Evolutionary conservation across 64 coral and sea anemone species (phyloP), one percentile per base, ranked within the genome.

Genomic region (Porites lutea): DNA sequence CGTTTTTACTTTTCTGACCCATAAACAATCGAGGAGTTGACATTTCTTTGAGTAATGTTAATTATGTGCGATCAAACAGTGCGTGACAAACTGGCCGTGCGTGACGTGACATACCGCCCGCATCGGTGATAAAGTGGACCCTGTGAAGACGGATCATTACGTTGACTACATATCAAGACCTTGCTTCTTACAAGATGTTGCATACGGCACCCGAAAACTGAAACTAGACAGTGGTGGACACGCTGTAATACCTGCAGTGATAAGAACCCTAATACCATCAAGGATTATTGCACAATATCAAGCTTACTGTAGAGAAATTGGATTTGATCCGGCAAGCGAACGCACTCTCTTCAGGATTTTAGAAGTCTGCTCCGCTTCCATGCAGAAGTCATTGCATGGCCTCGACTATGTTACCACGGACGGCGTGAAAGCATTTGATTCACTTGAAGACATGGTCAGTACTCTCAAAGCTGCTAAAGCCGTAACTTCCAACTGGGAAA

Each of bases 321-420:
- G 55, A 27, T 89, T 89, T 52, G 62, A 89, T 6, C 72, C 87
- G 9, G 70, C 87, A 15, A 77, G 87, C 48, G 87, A 89, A 11
- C 13, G 72, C 8, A 59, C 52, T 19, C 73, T 89, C 23, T 89
- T 44, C 13, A 77, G 87, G 16, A 89, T 89, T 51, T n/a, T 89
- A 18, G 20, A 89, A 18, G 87, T 89, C 27, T 89, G 59, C 62
- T 74, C 87, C 46, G 87, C 87, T 44, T 89, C 87, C 14, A 89
- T 77, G 87, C 70, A 89, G 43, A 65, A 11, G 61, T 89, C 52
- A 43, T 55, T 76, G 27, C 87, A 89, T 46, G 72, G 87, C 52
- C 72, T 89, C 4, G 87, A 89, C 19, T 59, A 89, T 19, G 20
- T 77, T 5, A 89, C 72, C 22, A 55, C 87, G 6, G 72, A 75